Percentiles rank a stretch among this genome's conserved stretches.
Conservation (phyloP, 2,113 vertebrate species). For the Hippocampus abdominalis region DNA sequence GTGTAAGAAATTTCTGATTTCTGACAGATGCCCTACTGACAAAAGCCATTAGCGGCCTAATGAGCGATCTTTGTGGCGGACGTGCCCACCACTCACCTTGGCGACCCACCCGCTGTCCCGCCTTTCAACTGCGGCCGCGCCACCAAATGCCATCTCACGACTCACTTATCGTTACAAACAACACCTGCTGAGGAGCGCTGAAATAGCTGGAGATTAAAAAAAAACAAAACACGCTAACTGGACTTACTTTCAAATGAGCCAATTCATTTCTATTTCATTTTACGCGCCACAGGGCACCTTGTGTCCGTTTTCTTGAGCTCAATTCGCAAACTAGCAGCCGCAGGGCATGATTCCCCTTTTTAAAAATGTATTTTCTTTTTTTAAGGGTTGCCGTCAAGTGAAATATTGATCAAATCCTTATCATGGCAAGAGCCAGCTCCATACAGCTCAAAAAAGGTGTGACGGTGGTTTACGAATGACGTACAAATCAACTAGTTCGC, state of each 20-base stretch:
- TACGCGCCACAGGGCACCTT: not conserved
- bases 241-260: conserved; percentile 41
- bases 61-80: conserved; percentile 24
- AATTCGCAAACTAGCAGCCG: not conserved
- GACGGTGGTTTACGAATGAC: not conserved
- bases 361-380: not conserved
- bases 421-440: not conserved
- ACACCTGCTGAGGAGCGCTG: conserved; percentile 46
- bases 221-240: conserved; percentile 23
- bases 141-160: conserved; percentile 38
- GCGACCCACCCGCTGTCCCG: not conserved
- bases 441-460: too few species aligned
- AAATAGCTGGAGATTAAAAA: conserved; percentile 39
- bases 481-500: too few species aligned
- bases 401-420: not conserved
- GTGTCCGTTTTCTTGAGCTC: conserved; percentile 11
- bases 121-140: conserved; percentile 22
- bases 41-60: conserved; percentile 66
- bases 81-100: conserved; percentile 3
- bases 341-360: not conserved
- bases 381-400: not conserved
- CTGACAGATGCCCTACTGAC: conserved; percentile 57
- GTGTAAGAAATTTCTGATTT: conserved; percentile 56
- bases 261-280: conserved; percentile 47
- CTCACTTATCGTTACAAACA: conserved; percentile 51